phyloP scores from a whole-genome alignment of 2,797 vertebrate species.

The Malurus leucopterus region DNA sequence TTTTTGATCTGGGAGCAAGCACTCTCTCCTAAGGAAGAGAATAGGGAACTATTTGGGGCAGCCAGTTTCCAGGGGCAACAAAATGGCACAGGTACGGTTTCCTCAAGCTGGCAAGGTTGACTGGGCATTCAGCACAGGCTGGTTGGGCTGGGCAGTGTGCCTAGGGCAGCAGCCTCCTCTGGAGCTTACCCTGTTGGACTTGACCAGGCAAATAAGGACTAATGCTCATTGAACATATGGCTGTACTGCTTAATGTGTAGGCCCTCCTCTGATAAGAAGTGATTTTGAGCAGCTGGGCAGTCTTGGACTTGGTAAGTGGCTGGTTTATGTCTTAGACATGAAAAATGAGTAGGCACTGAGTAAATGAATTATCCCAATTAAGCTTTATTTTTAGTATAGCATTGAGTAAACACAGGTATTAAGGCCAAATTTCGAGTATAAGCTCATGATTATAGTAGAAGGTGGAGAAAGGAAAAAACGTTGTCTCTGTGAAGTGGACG shows the following conservation, averaged over 20 bases:
- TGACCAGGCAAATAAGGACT: neutral
- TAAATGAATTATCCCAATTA: neutral
- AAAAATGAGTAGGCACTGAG: neutral
- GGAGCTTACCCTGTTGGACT: neutral
- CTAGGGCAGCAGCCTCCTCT: neutral
- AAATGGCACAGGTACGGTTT: neutral
- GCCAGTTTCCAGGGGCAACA: neutral
- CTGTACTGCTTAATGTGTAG: neutral
- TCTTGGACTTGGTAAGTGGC: neutral
- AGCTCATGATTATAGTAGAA: neutral
- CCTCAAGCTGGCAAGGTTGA: neutral
- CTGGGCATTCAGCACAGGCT: neutral
- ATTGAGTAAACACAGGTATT: neutral
- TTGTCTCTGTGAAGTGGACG: neutral
- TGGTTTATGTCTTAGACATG: conserved; percentile 2
- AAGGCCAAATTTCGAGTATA: neutral
- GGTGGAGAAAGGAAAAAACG: neutral
- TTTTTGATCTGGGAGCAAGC: neutral
- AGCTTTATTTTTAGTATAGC: neutral
- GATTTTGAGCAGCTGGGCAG: conserved; percentile 1
- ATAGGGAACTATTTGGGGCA: neutral
- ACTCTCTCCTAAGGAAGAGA: neutral
- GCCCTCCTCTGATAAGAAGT: neutral
- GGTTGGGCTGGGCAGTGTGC: neutral
- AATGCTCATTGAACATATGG: conserved; percentile 7